phyloP scores from a whole-genome alignment of 1,140 invertebrate genomes.

The Diabrotica virgifera region DNA sequence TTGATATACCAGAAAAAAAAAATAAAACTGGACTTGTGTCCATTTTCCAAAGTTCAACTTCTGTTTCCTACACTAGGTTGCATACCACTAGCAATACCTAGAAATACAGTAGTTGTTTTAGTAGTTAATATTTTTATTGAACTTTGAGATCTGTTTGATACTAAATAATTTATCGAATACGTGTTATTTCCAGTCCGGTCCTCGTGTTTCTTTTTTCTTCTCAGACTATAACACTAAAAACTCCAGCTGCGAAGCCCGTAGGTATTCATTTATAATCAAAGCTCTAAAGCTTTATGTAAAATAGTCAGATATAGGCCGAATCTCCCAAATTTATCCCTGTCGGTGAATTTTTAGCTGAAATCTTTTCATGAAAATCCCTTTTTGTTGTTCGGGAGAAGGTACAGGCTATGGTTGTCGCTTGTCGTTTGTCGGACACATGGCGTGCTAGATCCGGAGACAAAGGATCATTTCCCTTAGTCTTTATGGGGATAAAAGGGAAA shows the following conservation, averaged over 20 bases:
- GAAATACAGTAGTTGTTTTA: no score
- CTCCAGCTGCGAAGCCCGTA: not conserved
- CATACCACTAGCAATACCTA: no score
- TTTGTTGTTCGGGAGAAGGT: conserved; percentile 1
- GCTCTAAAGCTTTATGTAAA: conserved; percentile 2
- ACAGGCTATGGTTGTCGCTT: not conserved
- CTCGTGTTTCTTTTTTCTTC: not conserved
- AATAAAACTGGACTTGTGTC: no score
- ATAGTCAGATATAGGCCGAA: not conserved
- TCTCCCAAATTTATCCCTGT: conserved; percentile 2
- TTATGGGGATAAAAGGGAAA: not conserved
- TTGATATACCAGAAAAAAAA: no score
- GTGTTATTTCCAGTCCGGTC: not conserved
- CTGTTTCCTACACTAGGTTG: no score
- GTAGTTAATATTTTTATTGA: no score
- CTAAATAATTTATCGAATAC: no score
- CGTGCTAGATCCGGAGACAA: conserved; percentile 1
- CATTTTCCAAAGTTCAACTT: no score
- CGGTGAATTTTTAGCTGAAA: not conserved
- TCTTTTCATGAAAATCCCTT: not conserved
- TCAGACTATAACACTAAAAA: not conserved
- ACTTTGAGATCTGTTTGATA: no score
- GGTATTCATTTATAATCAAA: conserved; percentile 3
- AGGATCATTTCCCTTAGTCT: not conserved
- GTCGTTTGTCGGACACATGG: not conserved